Conservation (phyloP, 2,113 vertebrate genomes). For the Pungitius pungitius region DNA sequence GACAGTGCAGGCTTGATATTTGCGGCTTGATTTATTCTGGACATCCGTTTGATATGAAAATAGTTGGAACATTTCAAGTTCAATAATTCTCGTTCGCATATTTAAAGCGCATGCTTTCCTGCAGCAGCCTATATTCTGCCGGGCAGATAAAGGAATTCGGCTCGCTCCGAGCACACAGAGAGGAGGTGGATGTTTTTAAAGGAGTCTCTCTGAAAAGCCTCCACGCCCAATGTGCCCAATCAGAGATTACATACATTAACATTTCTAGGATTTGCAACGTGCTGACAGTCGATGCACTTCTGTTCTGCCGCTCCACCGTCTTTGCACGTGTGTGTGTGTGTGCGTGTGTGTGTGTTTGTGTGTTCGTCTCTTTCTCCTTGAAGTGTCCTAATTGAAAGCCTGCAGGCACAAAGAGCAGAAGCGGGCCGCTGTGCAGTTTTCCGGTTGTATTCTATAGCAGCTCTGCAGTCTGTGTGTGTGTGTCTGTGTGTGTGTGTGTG, state of each 20-base stretch:
- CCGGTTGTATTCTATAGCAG: constrained; percentile 24
- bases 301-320: constrained; percentile 45
- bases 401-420: constrained; percentile 40
- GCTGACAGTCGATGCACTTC: constrained; percentile 32
- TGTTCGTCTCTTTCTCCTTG: constrained; percentile 31
- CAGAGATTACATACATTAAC: constrained; percentile 53
- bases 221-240: constrained; percentile 20
- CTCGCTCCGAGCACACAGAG: constrained; percentile 33
- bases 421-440: constrained; percentile 41
- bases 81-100: constrained; percentile 6
- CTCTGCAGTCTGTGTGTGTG: constrained; percentile 8
- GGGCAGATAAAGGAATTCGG: constrained; percentile 28
- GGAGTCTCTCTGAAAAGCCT: constrained; percentile 35
- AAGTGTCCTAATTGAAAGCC: constrained; percentile 67
- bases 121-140: constrained; percentile 7
- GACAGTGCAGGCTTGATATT: constrained; percentile 17
- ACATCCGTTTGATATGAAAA: constrained; percentile 22
- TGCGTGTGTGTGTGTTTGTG: background rate
- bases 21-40: constrained; percentile 28
- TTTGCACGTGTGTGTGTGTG: constrained; percentile 9
- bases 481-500: constrained; percentile 27
- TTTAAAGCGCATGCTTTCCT: constrained; percentile 2
- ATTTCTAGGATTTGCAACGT: constrained; percentile 52
- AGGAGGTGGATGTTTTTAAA: constrained; percentile 33
- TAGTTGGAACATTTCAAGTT: background rate